Percentiles rank a stretch among this genome's conserved stretches.
Conservation (phyloP, 2,113 vertebrate genomes). For the Ameiurus melas region DNA sequence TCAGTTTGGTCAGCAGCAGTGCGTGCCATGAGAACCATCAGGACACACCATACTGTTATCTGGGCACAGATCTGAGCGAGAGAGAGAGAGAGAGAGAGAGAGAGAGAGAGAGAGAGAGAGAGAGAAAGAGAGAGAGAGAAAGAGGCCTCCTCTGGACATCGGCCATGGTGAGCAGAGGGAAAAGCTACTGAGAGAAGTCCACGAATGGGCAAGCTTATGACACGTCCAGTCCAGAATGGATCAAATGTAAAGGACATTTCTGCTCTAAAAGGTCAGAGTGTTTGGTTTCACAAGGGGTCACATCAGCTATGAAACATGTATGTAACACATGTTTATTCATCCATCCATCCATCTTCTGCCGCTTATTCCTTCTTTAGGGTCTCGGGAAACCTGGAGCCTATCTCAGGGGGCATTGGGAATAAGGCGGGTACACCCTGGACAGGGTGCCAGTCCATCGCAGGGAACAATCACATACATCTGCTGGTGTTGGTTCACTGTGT, state of each 20-base stretch:
- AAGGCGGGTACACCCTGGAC: too few relatives aligned
- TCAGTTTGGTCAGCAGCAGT: conserved; percentile 8
- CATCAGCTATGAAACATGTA: neutral
- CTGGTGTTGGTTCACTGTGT: too few relatives aligned
- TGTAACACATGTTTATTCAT: neutral
- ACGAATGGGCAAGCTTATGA: conserved; percentile 75
- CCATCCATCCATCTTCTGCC: neutral
- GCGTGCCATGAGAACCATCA: neutral
- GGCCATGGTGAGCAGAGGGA: conserved; percentile 70
- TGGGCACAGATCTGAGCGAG: conserved; percentile 62
- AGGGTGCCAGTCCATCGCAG: too few relatives aligned
- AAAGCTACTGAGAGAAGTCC: conserved; percentile 68
- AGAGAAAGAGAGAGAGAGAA: too few relatives aligned
- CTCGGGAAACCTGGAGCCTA: too few relatives aligned
- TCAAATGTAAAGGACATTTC: conserved; percentile 35
- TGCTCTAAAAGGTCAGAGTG: conserved; percentile 74
- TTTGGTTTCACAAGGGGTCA: conserved; percentile 31
- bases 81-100: neutral
- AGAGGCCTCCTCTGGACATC: conserved; percentile 66
- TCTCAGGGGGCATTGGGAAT: too few relatives aligned
- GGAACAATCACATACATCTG: too few relatives aligned
- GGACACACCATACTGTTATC: conserved; percentile 61
- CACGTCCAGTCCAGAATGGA: conserved; percentile 65
- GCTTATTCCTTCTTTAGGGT: too few relatives aligned
- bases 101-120: neutral